These are phyloP conservation scores for Eretmochelys imbricata DNA, from an alignment of 2,113 vertebrate genomes.

Conservation along the genomic window DNA sequence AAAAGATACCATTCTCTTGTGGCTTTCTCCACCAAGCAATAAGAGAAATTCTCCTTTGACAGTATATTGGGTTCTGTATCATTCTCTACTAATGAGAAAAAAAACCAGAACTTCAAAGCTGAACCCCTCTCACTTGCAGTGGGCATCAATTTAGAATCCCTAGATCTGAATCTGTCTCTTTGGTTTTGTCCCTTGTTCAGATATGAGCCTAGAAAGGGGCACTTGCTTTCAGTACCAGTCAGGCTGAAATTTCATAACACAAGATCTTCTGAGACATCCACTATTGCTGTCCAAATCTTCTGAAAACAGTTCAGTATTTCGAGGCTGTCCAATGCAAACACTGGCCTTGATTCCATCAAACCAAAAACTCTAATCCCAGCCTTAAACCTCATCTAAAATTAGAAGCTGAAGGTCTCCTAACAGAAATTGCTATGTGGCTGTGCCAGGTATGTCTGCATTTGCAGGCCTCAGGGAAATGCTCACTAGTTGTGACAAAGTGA, in stretches of 20 bases:
- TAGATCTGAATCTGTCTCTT: background rate
- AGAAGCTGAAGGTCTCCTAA: background rate
- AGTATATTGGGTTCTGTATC: background rate
- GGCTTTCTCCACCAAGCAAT: no score
- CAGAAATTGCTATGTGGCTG: background rate
- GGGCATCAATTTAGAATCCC: background rate
- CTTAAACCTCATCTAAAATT: background rate
- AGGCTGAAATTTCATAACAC: background rate
- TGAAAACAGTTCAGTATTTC: background rate
- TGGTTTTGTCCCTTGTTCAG: background rate
- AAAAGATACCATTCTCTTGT: background rate
- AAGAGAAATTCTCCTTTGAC: background rate
- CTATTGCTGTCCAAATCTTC: background rate
- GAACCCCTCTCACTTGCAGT: background rate
- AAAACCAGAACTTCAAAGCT: background rate
- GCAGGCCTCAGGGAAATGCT: background rate
- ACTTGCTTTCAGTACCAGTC: background rate
- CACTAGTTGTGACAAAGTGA: background rate
- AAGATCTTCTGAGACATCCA: background rate
- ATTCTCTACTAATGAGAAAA: background rate
- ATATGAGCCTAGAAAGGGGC: background rate
- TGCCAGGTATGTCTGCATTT: background rate
- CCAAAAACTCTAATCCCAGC: background rate
- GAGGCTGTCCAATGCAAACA: background rate
- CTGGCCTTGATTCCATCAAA: background rate